Base-by-base conservation (phyloP, 2,888 invertebrate genomes). In the Caenorhabditis macrosperma region DNA sequence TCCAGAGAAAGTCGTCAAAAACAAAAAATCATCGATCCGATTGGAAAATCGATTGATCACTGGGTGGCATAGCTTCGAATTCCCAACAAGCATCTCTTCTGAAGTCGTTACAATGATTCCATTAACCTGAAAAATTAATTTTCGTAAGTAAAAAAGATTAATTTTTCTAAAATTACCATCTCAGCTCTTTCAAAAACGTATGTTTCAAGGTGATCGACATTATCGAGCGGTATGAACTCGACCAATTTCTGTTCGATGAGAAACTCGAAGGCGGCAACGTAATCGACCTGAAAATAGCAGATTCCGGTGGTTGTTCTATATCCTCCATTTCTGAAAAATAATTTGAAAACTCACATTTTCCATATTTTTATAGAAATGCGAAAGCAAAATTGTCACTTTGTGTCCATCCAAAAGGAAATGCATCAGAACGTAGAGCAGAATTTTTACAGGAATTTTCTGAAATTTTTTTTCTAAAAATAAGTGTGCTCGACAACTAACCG, bases 381-480 rank as follows among this genome's bases (percentile, higher is more conserved):
- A 55, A 6, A 67, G 33, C 10, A 44, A 67, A 2, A 67, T 1
- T 1, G 17, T n/a, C 22, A 55, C 44, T 24, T 55, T 10, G 24
- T 55, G 55, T 17, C 66, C 66, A 10, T 67, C 66, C 1, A 67
- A 22, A 10, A 55, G 28, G 17, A 67, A 67, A 30, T 67, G 54
- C 2, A 26, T 10, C 15, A 67, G 28, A n/a, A 67, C 10, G 12
- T 67, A 44, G 15, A 67, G 15, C 2, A 67, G 55, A 10, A 24
- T 9, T n/a, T 24, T 55, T 0, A 46, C 44, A n/a, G 4, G 28
- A 1, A 64, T 9, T 4, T n/a, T 41, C 64, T 64, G 64, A 28
- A 64, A 52, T 12, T 38, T 9, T 3, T 2, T 38, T 12, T 12
- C 15, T 5, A 15, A 38, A 38, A 38, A 38, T 12, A 9, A 12